phyloP scores from a whole-genome alignment of 1,140 invertebrate genomes.

The Macrobrachium nipponense region DNA sequence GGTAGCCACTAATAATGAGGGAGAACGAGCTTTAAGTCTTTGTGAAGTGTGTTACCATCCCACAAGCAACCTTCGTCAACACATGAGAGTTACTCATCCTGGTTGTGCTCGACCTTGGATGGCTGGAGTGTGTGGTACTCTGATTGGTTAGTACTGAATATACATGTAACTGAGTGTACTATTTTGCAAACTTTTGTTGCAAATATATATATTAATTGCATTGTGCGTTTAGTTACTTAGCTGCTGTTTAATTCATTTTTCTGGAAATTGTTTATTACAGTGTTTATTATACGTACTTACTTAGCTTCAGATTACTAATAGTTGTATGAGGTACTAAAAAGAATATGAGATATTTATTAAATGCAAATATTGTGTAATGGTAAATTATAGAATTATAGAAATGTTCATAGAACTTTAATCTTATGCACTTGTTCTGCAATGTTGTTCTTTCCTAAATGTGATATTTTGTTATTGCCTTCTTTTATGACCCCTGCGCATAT shows the following conservation, averaged over 20 bases:
- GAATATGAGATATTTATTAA: too few relatives aligned
- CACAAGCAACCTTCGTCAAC: conserved; percentile 60
- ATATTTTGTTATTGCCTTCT: too few relatives aligned
- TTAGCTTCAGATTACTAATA: background rate
- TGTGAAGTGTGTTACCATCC: conserved; percentile 64
- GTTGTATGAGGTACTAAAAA: too few relatives aligned
- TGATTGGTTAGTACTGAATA: conserved; percentile 66
- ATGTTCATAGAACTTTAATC: too few relatives aligned
- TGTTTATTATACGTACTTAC: background rate
- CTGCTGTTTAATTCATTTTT: too few relatives aligned
- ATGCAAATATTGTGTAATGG: too few relatives aligned
- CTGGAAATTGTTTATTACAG: too few relatives aligned
- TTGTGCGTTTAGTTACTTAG: too few relatives aligned
- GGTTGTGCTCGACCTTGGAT: conserved; percentile 70
- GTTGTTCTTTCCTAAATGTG: too few relatives aligned
- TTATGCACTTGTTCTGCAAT: too few relatives aligned
- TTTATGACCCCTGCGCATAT: too few relatives aligned
- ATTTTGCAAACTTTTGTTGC: conserved; percentile 28
- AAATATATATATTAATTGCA: background rate
- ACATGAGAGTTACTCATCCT: conserved; percentile 68
- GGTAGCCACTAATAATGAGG: conserved; percentile 38
- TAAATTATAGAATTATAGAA: too few relatives aligned
- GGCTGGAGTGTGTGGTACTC: conserved; percentile 69
- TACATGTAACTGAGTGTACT: background rate
- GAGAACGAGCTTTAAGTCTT: conserved; percentile 50